Evolutionary conservation across 1,140 invertebrate species (phyloP).

Genomic region (Triops cancriformis): DNA sequence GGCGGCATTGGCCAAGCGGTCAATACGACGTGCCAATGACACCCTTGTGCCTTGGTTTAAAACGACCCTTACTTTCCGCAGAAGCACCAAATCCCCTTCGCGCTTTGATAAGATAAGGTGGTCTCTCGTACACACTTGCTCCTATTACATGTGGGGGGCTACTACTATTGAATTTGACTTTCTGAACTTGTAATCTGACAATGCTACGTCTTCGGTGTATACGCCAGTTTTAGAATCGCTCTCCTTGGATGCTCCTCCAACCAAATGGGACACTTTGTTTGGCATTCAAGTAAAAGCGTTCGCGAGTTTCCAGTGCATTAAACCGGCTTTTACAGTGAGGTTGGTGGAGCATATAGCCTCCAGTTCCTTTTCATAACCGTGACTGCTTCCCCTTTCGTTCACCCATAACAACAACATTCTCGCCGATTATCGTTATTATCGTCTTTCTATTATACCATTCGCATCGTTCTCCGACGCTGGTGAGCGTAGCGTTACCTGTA

Average conservation of each 20-base stretch:
- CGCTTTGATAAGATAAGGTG: background rate
- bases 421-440: background rate
- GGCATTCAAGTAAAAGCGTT: background rate
- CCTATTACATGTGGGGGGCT: background rate
- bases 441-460: background rate
- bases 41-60: background rate
- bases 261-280: background rate
- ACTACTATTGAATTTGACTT: background rate
- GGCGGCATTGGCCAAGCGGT: background rate
- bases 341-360: background rate
- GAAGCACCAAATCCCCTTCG: background rate
- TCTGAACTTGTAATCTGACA: background rate
- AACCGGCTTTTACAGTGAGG: background rate
- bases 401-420: background rate
- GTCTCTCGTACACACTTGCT: background rate
- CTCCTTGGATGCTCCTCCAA: background rate
- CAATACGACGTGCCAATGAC: no score
- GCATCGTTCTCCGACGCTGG: background rate
- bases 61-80: background rate
- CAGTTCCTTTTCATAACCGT: background rate
- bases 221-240: background rate
- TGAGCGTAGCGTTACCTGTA: background rate
- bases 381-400: background rate
- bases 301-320: background rate
- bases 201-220: background rate